Base-by-base conservation (phyloP, 2,888 invertebrate species). In the Phalera bucephala region DNA sequence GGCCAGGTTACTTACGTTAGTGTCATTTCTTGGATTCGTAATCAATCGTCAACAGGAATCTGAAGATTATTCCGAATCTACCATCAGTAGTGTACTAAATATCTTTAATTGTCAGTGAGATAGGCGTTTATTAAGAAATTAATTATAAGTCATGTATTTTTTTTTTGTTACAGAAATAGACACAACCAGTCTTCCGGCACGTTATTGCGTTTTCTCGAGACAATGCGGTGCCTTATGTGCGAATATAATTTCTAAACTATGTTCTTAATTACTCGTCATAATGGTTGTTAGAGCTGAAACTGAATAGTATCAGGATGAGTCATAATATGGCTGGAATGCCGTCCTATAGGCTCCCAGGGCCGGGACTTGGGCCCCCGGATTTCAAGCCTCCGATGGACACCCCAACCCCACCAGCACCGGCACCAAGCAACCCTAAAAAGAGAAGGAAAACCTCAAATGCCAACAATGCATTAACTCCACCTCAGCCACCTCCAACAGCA, bases 341-440 rank as follows among this genome's bases (percentile, higher is more conserved):
- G 80, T 93, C 94, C 77, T 94, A 93, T 86, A 93, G 94, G 92
- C 93, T 94, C 90, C 93, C 93, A 73, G 93, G 93, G 80, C 93
- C 93, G 52, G 92, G 91, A 59, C 85, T 94, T 69, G 93, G 93
- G 62, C 93, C 92, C 62, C 92, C 93, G 45, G 94, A 94, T 82
- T 94, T 94, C 61, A 94, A 94, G 69, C 92, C 94, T 45, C 93
- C 94, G 38, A 92, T 93, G 91, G 94, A 94, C 70, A 91, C 91
- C 43, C 92, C 92, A 25, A 92, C 91, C 40, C 92, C 91, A n/a
- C 92, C 95, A 31, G 93, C 94, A 39, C 93, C 94, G 58, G 94
- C 95, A 52, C 95, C 95, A 52, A 94, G 94, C 56, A 95, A 95
- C 87, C 95, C 96, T 15, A 97, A 97, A 81, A 97, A 97, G 84